These are phyloP conservation scores for Lucinisca nassula DNA, from an alignment of 2,888 invertebrate species.

Conservation along the genomic window DNA sequence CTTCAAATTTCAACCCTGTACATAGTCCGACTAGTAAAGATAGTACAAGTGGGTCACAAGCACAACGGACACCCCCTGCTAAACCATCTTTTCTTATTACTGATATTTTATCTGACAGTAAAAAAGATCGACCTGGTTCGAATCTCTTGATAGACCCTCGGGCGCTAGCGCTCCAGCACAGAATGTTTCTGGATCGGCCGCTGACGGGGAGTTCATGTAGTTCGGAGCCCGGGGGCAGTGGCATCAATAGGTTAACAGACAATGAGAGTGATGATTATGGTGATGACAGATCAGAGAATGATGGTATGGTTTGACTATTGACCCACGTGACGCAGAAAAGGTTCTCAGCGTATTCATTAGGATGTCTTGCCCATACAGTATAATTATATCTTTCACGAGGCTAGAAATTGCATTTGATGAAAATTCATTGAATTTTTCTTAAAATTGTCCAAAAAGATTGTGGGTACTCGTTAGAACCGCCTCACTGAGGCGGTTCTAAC, in stretches of 20 bases:
- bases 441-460: too few relatives aligned
- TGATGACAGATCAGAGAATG: slow-evolving; percentile 39
- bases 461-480: too few relatives aligned
- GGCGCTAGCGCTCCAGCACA: slow-evolving; percentile 56
- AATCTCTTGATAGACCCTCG: slow-evolving; percentile 59
- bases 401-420: too few relatives aligned
- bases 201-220: slow-evolving; percentile 64
- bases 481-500: too few relatives aligned
- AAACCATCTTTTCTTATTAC: slow-evolving; percentile 78
- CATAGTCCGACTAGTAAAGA: not conserved
- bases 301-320: not conserved
- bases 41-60: not conserved
- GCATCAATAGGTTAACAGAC: slow-evolving; percentile 32
- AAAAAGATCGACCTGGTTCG: slow-evolving; percentile 4
- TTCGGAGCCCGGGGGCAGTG: slow-evolving; percentile 48
- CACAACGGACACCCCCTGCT: slow-evolving; percentile 28
- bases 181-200: slow-evolving; percentile 61
- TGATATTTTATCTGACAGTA: slow-evolving; percentile 72
- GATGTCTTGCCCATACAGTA: too few relatives aligned
- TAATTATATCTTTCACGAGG: too few relatives aligned
- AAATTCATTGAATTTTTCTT: too few relatives aligned
- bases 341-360: too few relatives aligned
- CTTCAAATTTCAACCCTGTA: slow-evolving; percentile 7
- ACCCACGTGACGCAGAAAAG: too few relatives aligned
- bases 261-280: slow-evolving; percentile 54